Base-by-base conservation (phyloP, 2,888 invertebrate species). In the Sesia apiformis region DNA sequence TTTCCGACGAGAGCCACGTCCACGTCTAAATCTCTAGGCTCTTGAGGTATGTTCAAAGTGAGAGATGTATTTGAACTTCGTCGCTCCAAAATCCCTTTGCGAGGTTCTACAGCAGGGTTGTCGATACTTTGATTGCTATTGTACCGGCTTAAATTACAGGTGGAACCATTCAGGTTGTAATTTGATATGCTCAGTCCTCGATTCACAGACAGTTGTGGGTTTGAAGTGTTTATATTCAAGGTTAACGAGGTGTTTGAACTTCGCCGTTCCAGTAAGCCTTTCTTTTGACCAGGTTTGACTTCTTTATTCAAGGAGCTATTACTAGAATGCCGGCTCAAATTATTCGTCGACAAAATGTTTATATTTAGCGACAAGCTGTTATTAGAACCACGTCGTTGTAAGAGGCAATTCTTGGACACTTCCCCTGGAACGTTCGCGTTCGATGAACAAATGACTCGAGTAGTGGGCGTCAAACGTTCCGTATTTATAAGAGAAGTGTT, bases 241-340 rank as follows among this genome's bases (percentile, higher is more conserved):
- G 97, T 97, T 3, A 98, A 84, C 55, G 97, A 97, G 0, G 97
- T 96, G 73, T 96, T 97, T 1, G 97, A 97, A 53, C 97, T 97
- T 54, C 98, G 90, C 39, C 98, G 91, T 73, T 96, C 96, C 4
- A 96, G 81, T 1, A 96, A 81, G 5, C 96, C 95, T 66, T 94
- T 94, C 49, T 91, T 91, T 51, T 84, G 90, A 0, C 76, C 76
- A 0, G 72, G 63, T 65, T 83, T 88, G 0, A 73, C 72, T 4
- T 87, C 88, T 67, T 85, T 86, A 56, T 87, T 90, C 3, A 92
- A 74, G 0, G 92, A 91, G 57, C 86, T 91, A 56, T 92, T 90
- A 59, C 91, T 92, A 1, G 91, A 90, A 63, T 91, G 91, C 5
- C 91, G 72, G 63, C 91, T 91, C 3, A 92, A 70, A 52, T 73